Base-by-base conservation (phyloP, 2,797 vertebrate genomes). In the Muscicapa comitata region DNA sequence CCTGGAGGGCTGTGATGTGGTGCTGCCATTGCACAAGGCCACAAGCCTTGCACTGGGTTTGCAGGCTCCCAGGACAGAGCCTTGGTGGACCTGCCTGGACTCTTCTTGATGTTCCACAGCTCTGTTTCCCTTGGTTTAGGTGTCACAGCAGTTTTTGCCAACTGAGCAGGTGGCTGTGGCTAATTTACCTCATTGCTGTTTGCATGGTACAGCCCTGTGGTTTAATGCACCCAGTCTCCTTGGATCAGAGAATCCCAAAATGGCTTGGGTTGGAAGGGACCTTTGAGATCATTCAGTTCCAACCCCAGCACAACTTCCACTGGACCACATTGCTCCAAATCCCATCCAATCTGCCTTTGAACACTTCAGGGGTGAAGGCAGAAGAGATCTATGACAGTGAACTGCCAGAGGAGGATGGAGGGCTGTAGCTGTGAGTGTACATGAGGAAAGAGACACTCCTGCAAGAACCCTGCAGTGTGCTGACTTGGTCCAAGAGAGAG, bases 1-100 rank as follows among this genome's bases (percentile, higher is more conserved):
- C 21, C 78, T 29, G 51, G 0, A 28, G 51, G 2, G 6, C 37
- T 29, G 37, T 24, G 16, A 4, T 4, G 4, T 2, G 33, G 2
- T 3, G 65, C 4, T 47, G 67, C 45, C 6, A 2, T 8, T 35
- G 54, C 73, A 37, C 0, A 2, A 45, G 53, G 13, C 9, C 23
- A 0, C 6, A 2, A 61, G 19, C 17, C 43, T 35, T 23, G 28
- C 28, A 0, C 62, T 31, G 81, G 33, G 47, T 45, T 35, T 76
- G 74, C 51, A 66, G 55, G 10, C 17, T 45, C 40, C 48, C 78
- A 31, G 72, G 24, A 7, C 48, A 45, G 17, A 58, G 43, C 21
- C 62, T 62, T 28, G 68, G 50, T 20, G 57, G n/a, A 40, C 23
- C 23, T 31, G 21, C 15, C 25, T 50, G 65, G 70, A 7, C 40